Conservation (phyloP, 2,797 vertebrate genomes). For the Serranus cabrilla region DNA sequence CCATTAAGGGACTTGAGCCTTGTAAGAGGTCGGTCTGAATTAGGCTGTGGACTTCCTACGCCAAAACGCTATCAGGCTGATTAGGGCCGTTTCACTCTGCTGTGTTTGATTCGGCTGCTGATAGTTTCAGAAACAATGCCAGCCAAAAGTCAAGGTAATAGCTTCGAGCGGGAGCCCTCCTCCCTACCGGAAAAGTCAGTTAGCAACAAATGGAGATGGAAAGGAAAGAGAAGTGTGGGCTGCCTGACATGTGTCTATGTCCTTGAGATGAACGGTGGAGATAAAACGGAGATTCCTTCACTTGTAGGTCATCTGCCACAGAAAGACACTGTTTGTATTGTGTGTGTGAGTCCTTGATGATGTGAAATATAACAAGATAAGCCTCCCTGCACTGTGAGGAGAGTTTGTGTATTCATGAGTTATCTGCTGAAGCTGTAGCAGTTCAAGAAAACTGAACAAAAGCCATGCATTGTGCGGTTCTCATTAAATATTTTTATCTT, state of each 20-base stretch:
- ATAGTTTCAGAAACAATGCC: constrained; percentile 58
- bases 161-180: constrained; percentile 23
- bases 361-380: constrained; percentile 10
- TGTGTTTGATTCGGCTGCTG: constrained; percentile 59
- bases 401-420: constrained; percentile 6
- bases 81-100: constrained; percentile 59
- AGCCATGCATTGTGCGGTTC: not conserved
- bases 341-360: constrained; percentile 51
- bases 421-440: constrained; percentile 25
- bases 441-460: constrained; percentile 18
- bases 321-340: constrained; percentile 44
- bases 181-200: constrained; percentile 37
- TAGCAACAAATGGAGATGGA: constrained; percentile 42
- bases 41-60: constrained; percentile 58
- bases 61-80: constrained; percentile 76
- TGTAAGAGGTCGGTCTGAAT: constrained; percentile 78
- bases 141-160: constrained; percentile 63
- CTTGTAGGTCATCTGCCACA: constrained; percentile 13
- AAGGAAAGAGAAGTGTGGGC: constrained; percentile 15
- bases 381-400: constrained; percentile 2
- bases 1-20: constrained; percentile 68
- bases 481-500: constrained; percentile 4
- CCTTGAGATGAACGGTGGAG: constrained; percentile 62
- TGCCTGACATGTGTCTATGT: constrained; percentile 35
- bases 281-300: constrained; percentile 41